A percentile compares a stretch with the other conserved stretches of the same genome.
These are phyloP conservation scores for Hyles lineata DNA, from an alignment of 2,888 invertebrate genomes.

Conservation along the genomic window DNA sequence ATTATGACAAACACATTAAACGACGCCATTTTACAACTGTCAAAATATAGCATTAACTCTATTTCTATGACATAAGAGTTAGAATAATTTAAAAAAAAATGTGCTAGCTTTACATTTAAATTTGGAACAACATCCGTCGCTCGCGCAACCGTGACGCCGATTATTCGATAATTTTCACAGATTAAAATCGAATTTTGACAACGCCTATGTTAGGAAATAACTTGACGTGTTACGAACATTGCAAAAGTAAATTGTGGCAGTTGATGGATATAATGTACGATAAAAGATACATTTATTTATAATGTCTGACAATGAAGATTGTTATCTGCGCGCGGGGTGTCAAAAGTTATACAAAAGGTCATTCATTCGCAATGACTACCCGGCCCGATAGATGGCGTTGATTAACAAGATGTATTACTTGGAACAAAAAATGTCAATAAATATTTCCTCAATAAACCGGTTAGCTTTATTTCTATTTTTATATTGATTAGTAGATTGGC, in stretches of 20 bases:
- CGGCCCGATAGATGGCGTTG: constrained; percentile 21
- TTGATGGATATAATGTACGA: constrained; percentile 43
- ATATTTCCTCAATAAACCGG: neutral
- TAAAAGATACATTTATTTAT: constrained; percentile 25
- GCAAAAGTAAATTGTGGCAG: constrained; percentile 49
- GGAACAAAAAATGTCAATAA: constrained; percentile 11
- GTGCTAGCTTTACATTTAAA: constrained; percentile 48
- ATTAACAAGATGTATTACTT: constrained; percentile 23
- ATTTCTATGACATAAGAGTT: neutral
- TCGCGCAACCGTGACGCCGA: constrained; percentile 78
- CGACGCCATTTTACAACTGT: constrained; percentile 29
- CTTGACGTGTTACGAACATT: constrained; percentile 37
- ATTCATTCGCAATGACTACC: constrained; percentile 24
- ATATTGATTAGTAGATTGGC: neutral
- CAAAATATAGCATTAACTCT: constrained; percentile 29
- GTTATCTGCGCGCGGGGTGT: constrained; percentile 21
- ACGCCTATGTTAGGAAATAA: constrained; percentile 65
- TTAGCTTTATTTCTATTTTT: neutral
- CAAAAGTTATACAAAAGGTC: constrained; percentile 28
- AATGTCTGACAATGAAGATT: constrained; percentile 25
- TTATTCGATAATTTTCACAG: constrained; percentile 81
- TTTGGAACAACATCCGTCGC: constrained; percentile 78
- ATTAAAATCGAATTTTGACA: constrained; percentile 79
- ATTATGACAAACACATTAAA: constrained; percentile 67
- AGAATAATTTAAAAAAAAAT: constrained; percentile 28